Base-by-base conservation (phyloP, 2,113 vertebrate species). In the Oreochromis niloticus region DNA sequence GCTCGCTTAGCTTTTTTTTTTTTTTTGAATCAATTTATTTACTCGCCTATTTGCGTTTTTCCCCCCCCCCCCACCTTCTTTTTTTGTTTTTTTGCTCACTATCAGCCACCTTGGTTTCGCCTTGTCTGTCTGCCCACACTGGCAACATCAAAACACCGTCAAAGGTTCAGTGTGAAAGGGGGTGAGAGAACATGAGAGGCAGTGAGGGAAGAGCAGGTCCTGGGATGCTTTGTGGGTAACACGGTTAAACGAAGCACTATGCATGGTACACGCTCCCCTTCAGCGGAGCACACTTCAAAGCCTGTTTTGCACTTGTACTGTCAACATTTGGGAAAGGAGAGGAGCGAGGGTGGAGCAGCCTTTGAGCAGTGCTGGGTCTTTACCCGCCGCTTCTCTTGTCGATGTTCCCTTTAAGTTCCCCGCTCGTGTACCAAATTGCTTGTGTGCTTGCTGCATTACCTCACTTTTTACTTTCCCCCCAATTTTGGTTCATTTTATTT, bases 241-340 rank as follows among this genome's bases (percentile, higher is more conserved):
- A 89, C 92, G 24, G 87, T 94, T 96, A 96, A 97, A 95, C 94
- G 95, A 94, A 89, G 93, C 93, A 57, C 95, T 93, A 80, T 84
- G 91, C 92, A 52, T 81, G 57, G 90, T 92, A 94, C 92, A 92
- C 85, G 93, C 93, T 85, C 93, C 94, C 94, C 94, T 95, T 94
- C 94, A 94, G 93, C 91, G 89, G 92, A 92, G 88, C 94, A 73
- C 91, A 94, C 96, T 96, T 96, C 95, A 97, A 96, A 97, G 95
- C 90, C 92, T 95, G 95, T 96, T 96, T 95, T 96, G 96, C 94
- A 96, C 94, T 95, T 95, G 93, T 92, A 95, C 96, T 96, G 96
- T 97, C 96, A 96, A 96, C 96, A 95, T 93, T 94, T 91, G 95
- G 95, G 91, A 93, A 87, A 83, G 82, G 90, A 92, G 89, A 91